phyloP scores from a whole-genome alignment of 2,797 vertebrate genomes.

The Poecilia wingei region DNA sequence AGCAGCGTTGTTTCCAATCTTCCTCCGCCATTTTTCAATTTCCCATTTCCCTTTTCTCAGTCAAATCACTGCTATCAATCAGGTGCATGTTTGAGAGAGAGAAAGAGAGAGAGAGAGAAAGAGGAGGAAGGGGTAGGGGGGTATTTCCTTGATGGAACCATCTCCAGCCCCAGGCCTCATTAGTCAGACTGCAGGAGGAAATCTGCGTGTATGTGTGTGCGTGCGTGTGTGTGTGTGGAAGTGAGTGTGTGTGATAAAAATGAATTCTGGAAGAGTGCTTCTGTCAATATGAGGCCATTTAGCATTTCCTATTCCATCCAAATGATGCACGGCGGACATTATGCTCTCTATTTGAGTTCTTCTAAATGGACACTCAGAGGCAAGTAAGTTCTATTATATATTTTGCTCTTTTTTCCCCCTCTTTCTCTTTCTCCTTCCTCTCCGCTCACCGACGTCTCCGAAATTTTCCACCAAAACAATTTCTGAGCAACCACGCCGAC shows the following conservation, averaged over 20 bases:
- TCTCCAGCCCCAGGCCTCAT: conserved; percentile 79
- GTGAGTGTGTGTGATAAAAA: conserved; percentile 55
- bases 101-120: too few relatives aligned
- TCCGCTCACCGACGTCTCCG: conserved; percentile 45
- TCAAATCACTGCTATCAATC: conserved; percentile 86
- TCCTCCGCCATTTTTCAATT: conserved; percentile 84
- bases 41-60: conserved; percentile 83
- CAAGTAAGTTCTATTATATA: conserved; percentile 64
- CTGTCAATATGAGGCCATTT: conserved; percentile 78
- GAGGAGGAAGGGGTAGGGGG: conserved; percentile 22
- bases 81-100: conserved; percentile 70
- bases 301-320: conserved; percentile 67
- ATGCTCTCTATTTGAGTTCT: conserved; percentile 67
- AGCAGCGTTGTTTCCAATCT: conserved; percentile 82
- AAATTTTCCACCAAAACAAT: conserved; percentile 48
- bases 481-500: conserved; percentile 50
- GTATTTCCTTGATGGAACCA: conserved; percentile 81
- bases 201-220: conserved; percentile 48
- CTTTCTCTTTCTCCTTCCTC: conserved; percentile 58
- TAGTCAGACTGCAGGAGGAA: conserved; percentile 76
- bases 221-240: conserved; percentile 19
- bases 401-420: conserved; percentile 50
- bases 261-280: conserved; percentile 64
- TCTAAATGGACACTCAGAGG: conserved; percentile 68
- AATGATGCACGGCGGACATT: conserved; percentile 73